Evolutionary conservation across 2,888 invertebrate genomes (phyloP), one percentile per base, ranked within the genome.

Genomic region (Empis livida): DNA sequence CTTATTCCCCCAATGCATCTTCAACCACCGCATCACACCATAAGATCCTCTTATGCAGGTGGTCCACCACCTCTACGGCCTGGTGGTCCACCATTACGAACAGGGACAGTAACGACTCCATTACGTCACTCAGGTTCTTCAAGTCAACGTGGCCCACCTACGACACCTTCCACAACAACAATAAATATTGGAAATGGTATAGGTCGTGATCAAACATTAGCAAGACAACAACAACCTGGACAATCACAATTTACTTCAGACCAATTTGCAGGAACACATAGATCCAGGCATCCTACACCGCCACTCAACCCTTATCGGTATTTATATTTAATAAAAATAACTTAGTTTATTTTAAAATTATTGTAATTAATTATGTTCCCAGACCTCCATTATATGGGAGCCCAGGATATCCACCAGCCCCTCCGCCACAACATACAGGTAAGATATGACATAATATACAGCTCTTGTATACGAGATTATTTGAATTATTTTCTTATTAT

Each of bases 361-460:
- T 5, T 20, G 5, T 5, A n/a, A n/a, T 5, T n/a, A 13, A 35
- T 35, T 35, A 5, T 32, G 3, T 32, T 32, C 52, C 1, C 27
- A 62, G 64, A 6, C 62, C 67, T 11, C 58, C 67, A 14, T 60
- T 67, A 43, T 67, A 61, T 49, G 65, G 66, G 17, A 66, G 60
- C 53, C 68, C 68, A 9, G 64, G 61, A 43, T 68, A 59, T 55
- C 59, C 61, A 9, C 65, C 64, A 10, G 61, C 48, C n/a, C 51
- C 51, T 10, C 47, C 50, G 16, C 42, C 47, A 17, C 52, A 46
- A n/a, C 38, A 46, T 31, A 43, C 45, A 39, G 42, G 40, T 20
- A 35, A 32, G 38, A 17, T 11, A 17, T 8, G 8, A 17, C 5
- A 5, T 39, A 16, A 17, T 5, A 27, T 23, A 13, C 35, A 35